Evolutionary conservation across 2,888 invertebrate genomes (phyloP).

Genomic region (Pantelozetes paolii): DNA sequence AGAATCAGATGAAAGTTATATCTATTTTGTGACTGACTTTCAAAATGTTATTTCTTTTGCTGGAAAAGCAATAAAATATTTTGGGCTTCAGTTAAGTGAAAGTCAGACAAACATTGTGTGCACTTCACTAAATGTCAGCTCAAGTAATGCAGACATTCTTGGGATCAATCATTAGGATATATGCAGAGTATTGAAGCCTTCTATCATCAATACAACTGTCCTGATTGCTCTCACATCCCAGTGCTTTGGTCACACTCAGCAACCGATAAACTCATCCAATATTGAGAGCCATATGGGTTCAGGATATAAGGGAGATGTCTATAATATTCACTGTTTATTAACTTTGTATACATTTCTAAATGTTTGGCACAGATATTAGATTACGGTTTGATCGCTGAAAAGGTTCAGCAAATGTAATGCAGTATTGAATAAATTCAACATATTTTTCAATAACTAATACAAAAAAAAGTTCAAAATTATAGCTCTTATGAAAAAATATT

Average conservation of each 20-base stretch:
- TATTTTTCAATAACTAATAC: too few relatives aligned
- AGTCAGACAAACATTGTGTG: not conserved
- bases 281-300: conserved; percentile 7
- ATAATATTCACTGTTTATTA: not conserved
- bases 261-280: not conserved
- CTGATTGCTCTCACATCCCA: not conserved
- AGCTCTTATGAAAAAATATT: not conserved
- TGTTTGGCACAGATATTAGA: conserved; percentile 1
- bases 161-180: not conserved
- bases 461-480: not conserved
- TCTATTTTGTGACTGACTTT: not conserved
- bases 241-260: not conserved
- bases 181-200: not conserved
- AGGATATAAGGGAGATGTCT: not conserved
- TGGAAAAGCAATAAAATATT: not conserved
- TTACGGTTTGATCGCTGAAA: not conserved
- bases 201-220: not conserved
- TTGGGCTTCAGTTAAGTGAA: not conserved
- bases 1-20: not conserved
- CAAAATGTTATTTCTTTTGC: conserved; percentile 2
- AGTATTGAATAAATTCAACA: too few relatives aligned
- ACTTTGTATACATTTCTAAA: conserved; percentile 1
- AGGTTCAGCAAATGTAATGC: too few relatives aligned
- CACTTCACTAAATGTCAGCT: not conserved
- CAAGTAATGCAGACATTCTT: not conserved